A percentile compares a stretch with the other conserved stretches of the same genome.
Conservation (phyloP, 2,888 invertebrate species). For the Drosophila siamana region DNA sequence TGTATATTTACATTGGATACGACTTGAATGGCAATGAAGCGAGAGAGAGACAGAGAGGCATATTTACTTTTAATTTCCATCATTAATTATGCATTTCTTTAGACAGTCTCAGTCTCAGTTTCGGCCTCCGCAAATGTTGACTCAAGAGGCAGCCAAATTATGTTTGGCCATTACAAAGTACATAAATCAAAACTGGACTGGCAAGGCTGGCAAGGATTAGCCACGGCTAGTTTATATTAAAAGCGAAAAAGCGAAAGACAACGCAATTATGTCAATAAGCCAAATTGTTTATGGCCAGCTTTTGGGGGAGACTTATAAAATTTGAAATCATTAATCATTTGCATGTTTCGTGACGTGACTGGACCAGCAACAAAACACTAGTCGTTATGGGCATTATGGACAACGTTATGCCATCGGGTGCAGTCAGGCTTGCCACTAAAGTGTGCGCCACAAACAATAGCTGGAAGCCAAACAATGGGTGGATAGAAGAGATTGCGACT, state of each 20-base stretch:
- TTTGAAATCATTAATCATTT: constrained; percentile 71
- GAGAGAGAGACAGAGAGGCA: constrained; percentile 7
- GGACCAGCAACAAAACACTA: constrained; percentile 28
- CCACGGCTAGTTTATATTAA: constrained; percentile 51
- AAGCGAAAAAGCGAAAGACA: constrained; percentile 13
- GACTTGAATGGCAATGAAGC: neutral
- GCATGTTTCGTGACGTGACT: constrained; percentile 45
- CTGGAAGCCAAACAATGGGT: constrained; percentile 41
- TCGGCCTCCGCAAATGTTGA: constrained; percentile 60
- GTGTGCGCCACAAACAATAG: constrained; percentile 38
- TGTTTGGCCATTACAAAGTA: constrained; percentile 61
- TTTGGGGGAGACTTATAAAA: constrained; percentile 21
- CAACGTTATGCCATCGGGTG: constrained; percentile 8
- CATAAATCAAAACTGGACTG: constrained; percentile 58
- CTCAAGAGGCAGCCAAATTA: constrained; percentile 57
- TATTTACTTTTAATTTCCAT: constrained; percentile 72
- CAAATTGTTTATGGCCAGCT: constrained; percentile 62
- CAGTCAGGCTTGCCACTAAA: constrained; percentile 30
- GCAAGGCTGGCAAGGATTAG: constrained; percentile 49
- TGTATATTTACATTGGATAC: constrained; percentile 3
- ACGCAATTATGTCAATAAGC: constrained; percentile 76
- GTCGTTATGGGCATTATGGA: constrained; percentile 28
- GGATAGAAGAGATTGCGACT: constrained; percentile 21
- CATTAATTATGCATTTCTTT: constrained; percentile 72
- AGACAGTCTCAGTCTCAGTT: neutral